These are phyloP conservation scores for Proisotoma minuta DNA, from an alignment of 2,888 invertebrate genomes.

Conservation along the genomic window DNA sequence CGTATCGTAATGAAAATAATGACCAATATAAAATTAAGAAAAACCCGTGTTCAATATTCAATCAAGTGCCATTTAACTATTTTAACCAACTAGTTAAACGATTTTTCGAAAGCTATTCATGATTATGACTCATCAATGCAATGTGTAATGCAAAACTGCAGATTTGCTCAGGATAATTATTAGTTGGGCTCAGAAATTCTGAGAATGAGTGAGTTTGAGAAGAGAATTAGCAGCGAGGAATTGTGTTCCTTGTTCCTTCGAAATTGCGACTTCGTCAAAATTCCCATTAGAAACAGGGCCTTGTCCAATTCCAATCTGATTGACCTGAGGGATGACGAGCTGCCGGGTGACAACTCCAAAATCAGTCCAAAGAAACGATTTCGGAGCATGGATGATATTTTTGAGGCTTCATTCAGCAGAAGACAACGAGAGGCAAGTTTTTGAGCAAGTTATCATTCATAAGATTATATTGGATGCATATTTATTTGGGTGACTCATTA, in stretches of 20 bases:
- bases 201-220: conserved; percentile 24
- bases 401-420: conserved; percentile 26
- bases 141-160: too few species aligned
- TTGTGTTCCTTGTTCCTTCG: conserved; percentile 20
- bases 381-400: conserved; percentile 33
- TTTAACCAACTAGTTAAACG: too few species aligned
- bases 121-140: too few species aligned
- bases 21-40: too few species aligned
- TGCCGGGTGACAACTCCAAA: not conserved
- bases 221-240: conserved; percentile 12
- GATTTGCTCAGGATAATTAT: too few species aligned
- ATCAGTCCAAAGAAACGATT: not conserved
- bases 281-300: conserved; percentile 24
- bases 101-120: too few species aligned
- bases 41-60: too few species aligned
- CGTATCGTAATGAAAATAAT: too few species aligned
- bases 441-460: conserved; percentile 1
- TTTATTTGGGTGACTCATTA: not conserved
- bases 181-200: too few species aligned
- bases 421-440: conserved; percentile 9
- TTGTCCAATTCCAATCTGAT: conserved; percentile 33
- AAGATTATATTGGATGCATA: conserved; percentile 9
- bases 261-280: conserved; percentile 28
- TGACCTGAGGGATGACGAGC: conserved; percentile 18
- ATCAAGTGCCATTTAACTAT: too few species aligned